Percentiles rank a stretch among this genome's conserved stretches.
Conservation (phyloP, 2,797 vertebrate genomes). For the Urophycis tenuis region DNA sequence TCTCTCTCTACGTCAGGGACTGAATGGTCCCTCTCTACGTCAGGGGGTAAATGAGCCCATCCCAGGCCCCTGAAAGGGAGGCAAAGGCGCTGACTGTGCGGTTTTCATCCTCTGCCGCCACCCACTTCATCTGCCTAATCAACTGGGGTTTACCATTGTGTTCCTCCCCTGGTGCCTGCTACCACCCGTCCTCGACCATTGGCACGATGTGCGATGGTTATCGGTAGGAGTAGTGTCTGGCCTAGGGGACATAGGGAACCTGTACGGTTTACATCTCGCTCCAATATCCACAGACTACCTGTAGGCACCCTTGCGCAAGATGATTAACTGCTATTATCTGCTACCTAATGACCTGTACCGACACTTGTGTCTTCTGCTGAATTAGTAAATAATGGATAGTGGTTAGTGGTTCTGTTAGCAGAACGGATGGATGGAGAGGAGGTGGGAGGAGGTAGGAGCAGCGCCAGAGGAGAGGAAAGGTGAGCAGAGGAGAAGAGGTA, state of each 20-base stretch:
- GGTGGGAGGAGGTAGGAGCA: constrained; percentile 19
- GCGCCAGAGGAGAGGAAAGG: constrained; percentile 2
- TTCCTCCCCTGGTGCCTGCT: neutral
- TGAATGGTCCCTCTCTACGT: neutral
- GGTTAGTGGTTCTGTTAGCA: neutral
- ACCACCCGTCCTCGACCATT: neutral
- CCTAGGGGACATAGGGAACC: no score
- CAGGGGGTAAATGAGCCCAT: neutral
- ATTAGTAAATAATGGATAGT: neutral
- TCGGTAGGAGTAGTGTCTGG: no score
- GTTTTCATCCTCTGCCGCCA: neutral
- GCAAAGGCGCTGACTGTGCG: constrained; percentile 6
- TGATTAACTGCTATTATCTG: neutral
- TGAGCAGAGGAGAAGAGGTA: constrained; percentile 49
- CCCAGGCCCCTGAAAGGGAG: constrained; percentile 9
- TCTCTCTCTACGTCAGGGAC: neutral
- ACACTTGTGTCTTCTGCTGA: no score
- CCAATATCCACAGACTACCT: no score
- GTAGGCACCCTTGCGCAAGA: neutral
- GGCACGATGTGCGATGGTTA: neutral
- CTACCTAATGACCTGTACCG: no score
- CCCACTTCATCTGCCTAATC: neutral
- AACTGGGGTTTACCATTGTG: neutral
- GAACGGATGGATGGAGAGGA: neutral
- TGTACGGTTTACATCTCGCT: no score